Conservation (phyloP, 2,113 vertebrate species). For the Pandion haliaetus region DNA sequence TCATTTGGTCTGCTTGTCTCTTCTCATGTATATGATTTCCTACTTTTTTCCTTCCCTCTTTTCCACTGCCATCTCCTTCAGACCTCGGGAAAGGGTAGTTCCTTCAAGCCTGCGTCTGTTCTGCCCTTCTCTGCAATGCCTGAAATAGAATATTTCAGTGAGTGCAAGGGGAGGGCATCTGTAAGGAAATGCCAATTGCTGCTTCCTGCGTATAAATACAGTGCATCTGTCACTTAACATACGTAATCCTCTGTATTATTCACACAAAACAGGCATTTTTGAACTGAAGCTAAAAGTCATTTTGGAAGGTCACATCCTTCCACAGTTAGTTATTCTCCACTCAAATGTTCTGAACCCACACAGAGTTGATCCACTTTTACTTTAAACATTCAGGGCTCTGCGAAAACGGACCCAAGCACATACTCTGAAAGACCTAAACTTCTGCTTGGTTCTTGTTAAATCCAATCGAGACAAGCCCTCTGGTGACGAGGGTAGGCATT, state of each 20-base stretch:
- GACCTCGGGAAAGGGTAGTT: background rate
- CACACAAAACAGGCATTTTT: constrained; percentile 2
- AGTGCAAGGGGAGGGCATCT: background rate
- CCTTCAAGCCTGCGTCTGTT: background rate
- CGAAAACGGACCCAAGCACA: background rate
- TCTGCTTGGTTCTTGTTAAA: background rate
- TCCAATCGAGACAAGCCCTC: background rate
- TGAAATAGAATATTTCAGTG: constrained; percentile 32
- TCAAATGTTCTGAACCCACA: background rate
- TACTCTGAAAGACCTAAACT: background rate
- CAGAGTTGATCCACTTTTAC: background rate
- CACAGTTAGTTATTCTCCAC: background rate
- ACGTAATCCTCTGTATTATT: background rate
- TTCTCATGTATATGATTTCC: background rate
- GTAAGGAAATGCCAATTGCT: constrained; percentile 1
- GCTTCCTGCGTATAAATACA: constrained; percentile 5
- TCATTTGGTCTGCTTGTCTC: constrained; percentile 10
- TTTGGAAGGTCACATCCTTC: constrained; percentile 29
- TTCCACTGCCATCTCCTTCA: background rate
- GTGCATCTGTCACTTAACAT: background rate
- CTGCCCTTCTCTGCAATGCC: background rate
- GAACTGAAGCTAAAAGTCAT: background rate
- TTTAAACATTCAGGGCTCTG: background rate
- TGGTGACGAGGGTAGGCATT: background rate
- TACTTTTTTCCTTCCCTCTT: background rate